A percentile compares a stretch with the other conserved stretches of the same genome.
Evolutionary conservation across 1,140 invertebrate species (phyloP).

Genomic region (Drosophila sturtevanti): DNA sequence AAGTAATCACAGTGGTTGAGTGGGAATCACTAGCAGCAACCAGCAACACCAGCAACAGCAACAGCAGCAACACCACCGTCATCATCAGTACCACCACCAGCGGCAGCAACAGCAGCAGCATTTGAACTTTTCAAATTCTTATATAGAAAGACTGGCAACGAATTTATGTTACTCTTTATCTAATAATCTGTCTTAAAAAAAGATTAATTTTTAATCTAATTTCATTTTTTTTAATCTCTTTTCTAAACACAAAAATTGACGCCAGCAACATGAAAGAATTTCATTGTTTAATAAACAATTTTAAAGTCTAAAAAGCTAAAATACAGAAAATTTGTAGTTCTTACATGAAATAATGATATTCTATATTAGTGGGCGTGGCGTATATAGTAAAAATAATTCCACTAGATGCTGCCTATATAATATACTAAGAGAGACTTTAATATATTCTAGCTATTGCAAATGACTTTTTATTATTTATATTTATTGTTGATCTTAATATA

Average conservation of each 20-base stretch:
- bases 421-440: too few species aligned
- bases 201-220: background rate
- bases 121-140: conserved; percentile 51
- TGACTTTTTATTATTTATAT: background rate
- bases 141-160: background rate
- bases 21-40: conserved; percentile 22
- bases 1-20: conserved; percentile 13
- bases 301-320: too few species aligned
- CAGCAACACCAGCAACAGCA: conserved; percentile 11
- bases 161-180: background rate
- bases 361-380: too few species aligned
- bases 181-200: background rate
- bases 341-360: too few species aligned
- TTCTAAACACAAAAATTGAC: background rate
- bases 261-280: background rate
- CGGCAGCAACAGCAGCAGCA: conserved; percentile 27
- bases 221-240: background rate
- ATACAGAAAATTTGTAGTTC: too few species aligned
- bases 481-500: too few species aligned
- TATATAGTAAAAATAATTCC: too few species aligned
- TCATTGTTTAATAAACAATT: too few species aligned
- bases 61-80: conserved; percentile 5
- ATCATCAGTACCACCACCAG: conserved; percentile 18
- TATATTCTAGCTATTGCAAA: too few species aligned
- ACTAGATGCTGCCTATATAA: background rate